Evolutionary conservation across 2,888 invertebrate species (phyloP), one percentile per base, ranked within the genome.

Genomic region (Strigamia maritima): DNA sequence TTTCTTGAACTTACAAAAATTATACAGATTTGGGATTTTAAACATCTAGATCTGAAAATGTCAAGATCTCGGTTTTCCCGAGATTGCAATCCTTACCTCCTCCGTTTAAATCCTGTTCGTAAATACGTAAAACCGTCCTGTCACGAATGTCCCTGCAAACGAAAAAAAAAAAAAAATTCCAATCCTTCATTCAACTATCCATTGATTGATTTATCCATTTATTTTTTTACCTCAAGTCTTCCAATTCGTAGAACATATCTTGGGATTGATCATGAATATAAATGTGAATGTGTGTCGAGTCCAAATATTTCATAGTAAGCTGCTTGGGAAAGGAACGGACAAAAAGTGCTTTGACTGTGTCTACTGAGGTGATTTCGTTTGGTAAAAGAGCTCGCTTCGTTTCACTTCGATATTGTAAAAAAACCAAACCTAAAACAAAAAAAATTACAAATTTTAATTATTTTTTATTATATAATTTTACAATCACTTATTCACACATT

Each of bases 221-320:
- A 6, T 26, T 12, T 22, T 75, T 75, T 22, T 84, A 93, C 93
- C 93, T 90, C 83, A 97, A 90, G 87, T 98, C 98, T 87, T 98
- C 98, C 74, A 99, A 89, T 85, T 98, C 98, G 87, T 98, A 99
- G 87, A 98, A 99, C 92, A 98, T 95, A 85, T 97, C 96, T 85
- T 96, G 96, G 81, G 93, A 93, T 76, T 94, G 93, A 86, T 98
- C 98, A 85, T 97, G 95, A 81, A 98, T 97, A 88, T 99, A 99
- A 83, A 99, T 96, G 87, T 97, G 97, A 65, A 95, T 95, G 84
- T 93, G 91, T 24, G 94, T 93, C 78, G 94, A 95, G 86, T 97
- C 96, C 87, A 97, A 89, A 85, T 96, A 97, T 84, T 94, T 94
- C 96, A 97, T 96, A 12, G 94, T 94, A 75, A 98, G 90, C 86